Conservation (phyloP, 2,888 invertebrate species). For the Ochropacha duplaris region DNA sequence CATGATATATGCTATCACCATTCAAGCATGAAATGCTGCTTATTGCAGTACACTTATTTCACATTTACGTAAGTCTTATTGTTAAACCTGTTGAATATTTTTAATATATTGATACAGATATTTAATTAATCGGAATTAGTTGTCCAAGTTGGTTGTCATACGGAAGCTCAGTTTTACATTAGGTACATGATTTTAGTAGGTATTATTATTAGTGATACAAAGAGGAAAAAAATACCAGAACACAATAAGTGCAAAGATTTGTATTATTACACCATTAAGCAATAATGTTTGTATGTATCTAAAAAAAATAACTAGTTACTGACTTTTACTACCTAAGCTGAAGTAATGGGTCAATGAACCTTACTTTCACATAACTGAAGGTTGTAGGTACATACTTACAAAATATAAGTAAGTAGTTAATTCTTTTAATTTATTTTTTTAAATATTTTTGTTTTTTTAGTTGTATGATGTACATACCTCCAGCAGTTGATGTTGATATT, state of each 20-base stretch:
- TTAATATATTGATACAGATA: too few species aligned
- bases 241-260: conserved; percentile 11
- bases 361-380: conserved; percentile 61
- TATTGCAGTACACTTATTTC: too few species aligned
- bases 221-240: conserved; percentile 29
- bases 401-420: too few species aligned
- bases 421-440: too few species aligned
- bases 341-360: conserved; percentile 61
- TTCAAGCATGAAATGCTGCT: too few species aligned
- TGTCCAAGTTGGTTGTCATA: background rate
- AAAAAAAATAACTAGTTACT: conserved; percentile 16
- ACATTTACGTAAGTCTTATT: too few species aligned
- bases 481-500: background rate
- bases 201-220: conserved; percentile 24
- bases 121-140: background rate
- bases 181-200: background rate
- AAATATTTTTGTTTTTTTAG: background rate
- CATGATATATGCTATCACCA: too few species aligned
- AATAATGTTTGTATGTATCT: conserved; percentile 12
- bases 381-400: conserved; percentile 24
- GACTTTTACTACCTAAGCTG: conserved; percentile 38
- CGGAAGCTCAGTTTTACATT: background rate
- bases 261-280: conserved; percentile 12
- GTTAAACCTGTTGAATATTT: too few species aligned
- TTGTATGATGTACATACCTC: background rate